Evolutionary conservation across 2,797 vertebrate genomes (phyloP), one percentile per base, ranked within the genome.

Genomic region (Chaunax sp.): DNA sequence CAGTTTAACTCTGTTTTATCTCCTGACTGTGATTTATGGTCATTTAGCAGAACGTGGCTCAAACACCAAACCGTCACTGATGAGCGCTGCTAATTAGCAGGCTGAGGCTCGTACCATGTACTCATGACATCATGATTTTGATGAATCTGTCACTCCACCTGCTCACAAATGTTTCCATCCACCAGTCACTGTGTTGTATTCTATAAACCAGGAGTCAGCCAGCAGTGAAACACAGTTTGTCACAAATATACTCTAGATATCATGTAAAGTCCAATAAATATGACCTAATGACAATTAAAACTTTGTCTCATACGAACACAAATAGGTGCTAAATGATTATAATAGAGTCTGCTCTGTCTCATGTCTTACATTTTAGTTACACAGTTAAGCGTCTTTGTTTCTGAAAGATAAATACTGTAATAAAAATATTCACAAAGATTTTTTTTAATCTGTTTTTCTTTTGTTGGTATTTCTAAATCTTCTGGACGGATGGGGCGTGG

Each of bases 131-230:
- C 10, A 26, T 69, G 71, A 75, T 57, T 54, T 41, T 66, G 60
- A 72, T 63, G 61, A 43, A 72, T 81, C 64, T 73, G 71, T 56
- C 61, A 23, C 30, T 74, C 33, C n/a, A 40, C 49, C 49, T 46
- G 49, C 62, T 49, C 52, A 51, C 49, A 64, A 20, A 50, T 50
- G 47, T 58, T 49, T 25, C 20, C 38, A n/a, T 22, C 47, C 53
- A 18, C n/a, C 15, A 7, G 26, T 37, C 2, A 10, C 51, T 46
- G 22, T 37, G 22, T 37, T 4, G 13, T 26, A 11, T 47, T n/a
- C 8, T 11, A 3, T 16, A 10, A 59, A 54, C 7, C 41, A 33
- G 11, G 37, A 41, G 28, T 33, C 22, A 2, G 12, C 12, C 1
- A 3, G 4, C 38, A 25, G 15, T 8, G 9, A 30, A 44, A 19